Conservation (phyloP, 2,888 invertebrate species). For the Rhyacophila evoluta region DNA sequence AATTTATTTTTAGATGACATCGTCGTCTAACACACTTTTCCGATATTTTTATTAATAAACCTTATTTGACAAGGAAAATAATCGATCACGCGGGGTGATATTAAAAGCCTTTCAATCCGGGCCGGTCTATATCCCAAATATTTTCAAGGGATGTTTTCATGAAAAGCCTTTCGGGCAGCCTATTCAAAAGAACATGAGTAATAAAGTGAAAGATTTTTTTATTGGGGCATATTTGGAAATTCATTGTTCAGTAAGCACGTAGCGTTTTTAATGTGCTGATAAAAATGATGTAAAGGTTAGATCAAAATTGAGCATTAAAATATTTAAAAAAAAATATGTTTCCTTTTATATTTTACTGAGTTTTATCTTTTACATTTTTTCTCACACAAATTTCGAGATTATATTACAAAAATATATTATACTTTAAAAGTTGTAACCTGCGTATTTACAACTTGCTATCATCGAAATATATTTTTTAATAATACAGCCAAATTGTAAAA, state of each 20-base stretch:
- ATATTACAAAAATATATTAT: no score
- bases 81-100: conserved; percentile 1
- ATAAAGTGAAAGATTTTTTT: conserved; percentile 11
- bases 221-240: not conserved
- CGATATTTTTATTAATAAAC: conserved; percentile 16
- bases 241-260: not conserved
- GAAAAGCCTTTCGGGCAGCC: not conserved
- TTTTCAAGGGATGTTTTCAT: conserved; percentile 2
- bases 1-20: not conserved
- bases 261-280: not conserved
- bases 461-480: no score
- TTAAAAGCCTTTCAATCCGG: conserved; percentile 13
- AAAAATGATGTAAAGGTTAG: not conserved
- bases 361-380: no score
- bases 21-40: not conserved
- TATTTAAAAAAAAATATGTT: no score
- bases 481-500: no score
- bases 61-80: conserved; percentile 9
- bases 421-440: no score
- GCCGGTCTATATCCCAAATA: conserved; percentile 9
- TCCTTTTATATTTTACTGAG: no score
- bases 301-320: no score
- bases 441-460: no score
- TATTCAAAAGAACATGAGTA: conserved; percentile 9
- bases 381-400: no score